Base-by-base conservation (phyloP, 1,140 invertebrate species). In the Euura lappo region DNA sequence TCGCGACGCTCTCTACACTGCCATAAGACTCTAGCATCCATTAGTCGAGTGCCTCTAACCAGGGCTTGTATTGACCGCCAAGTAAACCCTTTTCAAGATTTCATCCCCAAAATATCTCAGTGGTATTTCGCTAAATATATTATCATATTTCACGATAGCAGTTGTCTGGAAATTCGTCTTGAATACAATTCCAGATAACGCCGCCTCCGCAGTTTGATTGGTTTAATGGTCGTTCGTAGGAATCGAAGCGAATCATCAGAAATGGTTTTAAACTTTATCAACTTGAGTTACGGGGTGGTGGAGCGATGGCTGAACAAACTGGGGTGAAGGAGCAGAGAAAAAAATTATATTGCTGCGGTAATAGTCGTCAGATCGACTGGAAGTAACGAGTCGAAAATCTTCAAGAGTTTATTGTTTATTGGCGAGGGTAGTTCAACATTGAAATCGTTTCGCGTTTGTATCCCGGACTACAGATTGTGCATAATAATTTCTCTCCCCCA, bases 11-110 rank as follows among this genome's bases (percentile, higher is more conserved):
- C 71, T 69, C 75, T 71, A 45, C 80, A 13, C 78, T 78, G 79
- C 75, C 81, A 78, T 85, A 82, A 83, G 82, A 84, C 83, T 84
- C 81, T 60, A 76, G 85, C 83, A 87, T 86, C 87, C 87, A 87
- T 88, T 88, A 88, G 85, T 85, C 84, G 83, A 88, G 85, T 87
- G 81, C 85, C 80, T 80, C 80, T 78, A 74, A 42, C 64, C 81
- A 80, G 80, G 82, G 82, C 84, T 87, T 86, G 85, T 87, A 87
- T 88, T 88, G 82, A 79, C 85, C 85, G 86, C 86, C 84, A 83
- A 86, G 85, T 82, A 86, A 87, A 85, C 85, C 75, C 73, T 60
- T 60, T 60, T n/a, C 51, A 72, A 76, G 71, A 78, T 76, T 68
- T 70, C 65, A 69, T 44, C 44, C 71, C 51, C 51, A 60, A 60